phyloP scores from a whole-genome alignment of 2,888 invertebrate genomes.

The Parnassius glacialis region DNA sequence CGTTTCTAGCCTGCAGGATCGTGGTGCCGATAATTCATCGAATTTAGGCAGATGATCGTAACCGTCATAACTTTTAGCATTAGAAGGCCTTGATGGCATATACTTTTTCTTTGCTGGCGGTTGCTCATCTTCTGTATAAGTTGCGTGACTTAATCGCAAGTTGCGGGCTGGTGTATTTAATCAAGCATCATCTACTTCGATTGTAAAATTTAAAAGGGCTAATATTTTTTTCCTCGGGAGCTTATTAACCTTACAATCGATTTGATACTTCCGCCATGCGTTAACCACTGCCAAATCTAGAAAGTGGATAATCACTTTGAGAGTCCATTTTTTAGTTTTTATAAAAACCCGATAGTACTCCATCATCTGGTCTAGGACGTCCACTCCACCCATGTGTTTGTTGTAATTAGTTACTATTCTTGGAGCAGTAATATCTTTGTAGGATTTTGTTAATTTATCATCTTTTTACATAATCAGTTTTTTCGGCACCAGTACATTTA shows the following conservation, averaged over 20 bases:
- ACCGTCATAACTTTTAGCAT: constrained; percentile 37
- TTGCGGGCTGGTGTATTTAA: background rate
- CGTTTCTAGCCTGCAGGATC: constrained; percentile 34
- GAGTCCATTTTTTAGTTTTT: constrained; percentile 16
- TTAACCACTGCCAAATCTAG: too few species aligned
- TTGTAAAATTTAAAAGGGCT: too few species aligned
- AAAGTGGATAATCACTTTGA: too few species aligned
- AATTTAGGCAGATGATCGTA: constrained; percentile 35
- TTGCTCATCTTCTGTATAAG: background rate
- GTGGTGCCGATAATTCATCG: constrained; percentile 35
- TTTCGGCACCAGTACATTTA: constrained; percentile 28
- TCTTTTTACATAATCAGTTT: constrained; percentile 26
- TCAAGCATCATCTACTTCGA: background rate
- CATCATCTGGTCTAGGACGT: too few species aligned
- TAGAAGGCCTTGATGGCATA: constrained; percentile 28
- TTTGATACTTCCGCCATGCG: too few species aligned
- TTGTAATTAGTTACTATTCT: constrained; percentile 33
- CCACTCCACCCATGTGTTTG: background rate
- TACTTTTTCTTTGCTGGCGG: constrained; percentile 1
- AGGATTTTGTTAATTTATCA: constrained; percentile 30
- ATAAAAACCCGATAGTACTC: background rate
- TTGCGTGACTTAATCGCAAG: too few species aligned
- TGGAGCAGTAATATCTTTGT: constrained; percentile 31
- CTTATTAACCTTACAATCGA: too few species aligned
- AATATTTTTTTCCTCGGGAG: background rate